Percentiles rank a stretch among this genome's conserved stretches.
These are phyloP conservation scores for Theretra japonica DNA, from an alignment of 2,888 invertebrate species.

Conservation along the genomic window DNA sequence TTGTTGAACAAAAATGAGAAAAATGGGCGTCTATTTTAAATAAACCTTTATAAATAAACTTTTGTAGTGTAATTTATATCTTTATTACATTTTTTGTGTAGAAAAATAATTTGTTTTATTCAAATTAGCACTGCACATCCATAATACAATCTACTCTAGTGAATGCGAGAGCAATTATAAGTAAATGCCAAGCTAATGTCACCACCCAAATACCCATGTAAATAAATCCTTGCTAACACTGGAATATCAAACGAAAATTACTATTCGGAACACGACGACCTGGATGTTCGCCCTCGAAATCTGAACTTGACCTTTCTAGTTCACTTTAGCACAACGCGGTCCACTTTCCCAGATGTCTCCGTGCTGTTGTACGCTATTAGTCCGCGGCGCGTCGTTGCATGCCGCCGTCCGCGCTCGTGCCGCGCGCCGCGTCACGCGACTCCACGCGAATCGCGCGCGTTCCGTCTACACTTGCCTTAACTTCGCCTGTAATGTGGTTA, in stretches of 20 bases:
- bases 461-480: slow-evolving; percentile 44
- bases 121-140: too few species aligned
- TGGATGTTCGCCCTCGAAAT: slow-evolving; percentile 51
- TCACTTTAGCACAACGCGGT: slow-evolving; percentile 55
- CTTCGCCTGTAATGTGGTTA: slow-evolving; percentile 50
- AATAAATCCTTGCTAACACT: neutral
- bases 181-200: neutral
- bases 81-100: too few species aligned
- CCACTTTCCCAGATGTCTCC: slow-evolving; percentile 60
- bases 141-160: too few species aligned
- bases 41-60: too few species aligned
- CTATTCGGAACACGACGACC: slow-evolving; percentile 35
- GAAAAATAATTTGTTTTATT: too few species aligned
- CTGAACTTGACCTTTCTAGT: slow-evolving; percentile 78
- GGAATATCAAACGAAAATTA: slow-evolving; percentile 9
- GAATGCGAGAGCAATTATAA: neutral
- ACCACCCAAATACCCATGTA: slow-evolving; percentile 25
- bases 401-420: slow-evolving; percentile 40
- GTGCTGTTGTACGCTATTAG: slow-evolving; percentile 36
- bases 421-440: slow-evolving; percentile 35
- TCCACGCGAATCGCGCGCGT: slow-evolving; percentile 41
- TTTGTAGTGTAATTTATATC: too few species aligned
- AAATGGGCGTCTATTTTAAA: too few species aligned
- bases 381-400: slow-evolving; percentile 42
- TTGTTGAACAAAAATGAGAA: too few species aligned